Evolutionary conservation across 2,797 vertebrate species (phyloP).

Genomic region (Xyrichtys novacula): DNA sequence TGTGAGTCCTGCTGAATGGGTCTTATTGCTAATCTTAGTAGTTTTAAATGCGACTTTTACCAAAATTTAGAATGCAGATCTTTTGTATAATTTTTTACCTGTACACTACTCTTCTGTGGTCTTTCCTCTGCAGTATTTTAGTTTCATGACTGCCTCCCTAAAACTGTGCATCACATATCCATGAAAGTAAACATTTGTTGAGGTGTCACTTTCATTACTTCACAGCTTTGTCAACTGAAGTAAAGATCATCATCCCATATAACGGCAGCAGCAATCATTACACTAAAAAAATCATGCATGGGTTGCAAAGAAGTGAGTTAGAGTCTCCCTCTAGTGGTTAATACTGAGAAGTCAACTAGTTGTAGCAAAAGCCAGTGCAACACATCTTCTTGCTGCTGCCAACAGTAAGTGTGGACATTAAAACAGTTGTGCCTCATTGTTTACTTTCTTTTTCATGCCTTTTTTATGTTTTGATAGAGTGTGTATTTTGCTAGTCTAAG

Average conservation of each 20-base stretch:
- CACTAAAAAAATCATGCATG: neutral
- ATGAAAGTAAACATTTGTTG: neutral
- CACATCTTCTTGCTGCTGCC: neutral
- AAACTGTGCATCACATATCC: neutral
- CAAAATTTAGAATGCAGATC: neutral
- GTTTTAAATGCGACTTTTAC: neutral
- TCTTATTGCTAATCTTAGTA: neutral
- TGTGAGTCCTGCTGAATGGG: too few relatives aligned
- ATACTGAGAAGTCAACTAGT: constrained; percentile 15
- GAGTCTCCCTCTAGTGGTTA: constrained; percentile 62
- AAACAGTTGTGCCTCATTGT: neutral
- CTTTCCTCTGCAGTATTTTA: neutral
- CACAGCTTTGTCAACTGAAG: too few relatives aligned
- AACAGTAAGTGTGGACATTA: neutral
- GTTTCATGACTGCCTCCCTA: neutral
- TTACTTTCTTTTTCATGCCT: neutral
- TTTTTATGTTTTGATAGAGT: neutral
- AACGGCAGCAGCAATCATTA: neutral
- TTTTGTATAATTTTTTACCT: neutral
- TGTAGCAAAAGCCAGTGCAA: neutral
- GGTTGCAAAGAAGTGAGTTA: neutral
- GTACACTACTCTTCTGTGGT: neutral
- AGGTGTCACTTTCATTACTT: neutral
- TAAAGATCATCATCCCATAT: neutral
- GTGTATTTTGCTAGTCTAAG: constrained; percentile 1